Base-by-base conservation (phyloP, 2,797 vertebrate species). In the Siniperca undulata region DNA sequence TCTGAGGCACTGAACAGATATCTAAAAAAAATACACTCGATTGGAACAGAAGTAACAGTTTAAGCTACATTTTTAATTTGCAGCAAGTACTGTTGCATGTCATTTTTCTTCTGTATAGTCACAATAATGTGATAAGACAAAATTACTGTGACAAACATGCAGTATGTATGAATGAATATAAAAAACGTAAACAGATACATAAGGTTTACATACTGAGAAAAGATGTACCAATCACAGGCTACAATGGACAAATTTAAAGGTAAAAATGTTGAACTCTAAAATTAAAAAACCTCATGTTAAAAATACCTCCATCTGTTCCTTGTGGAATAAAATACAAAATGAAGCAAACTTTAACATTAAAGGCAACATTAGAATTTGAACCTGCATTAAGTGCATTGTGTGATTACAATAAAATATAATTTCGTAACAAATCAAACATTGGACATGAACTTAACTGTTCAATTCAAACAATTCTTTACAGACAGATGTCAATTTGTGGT, bases 131-230 rank as follows among this genome's bases (percentile, higher is more conserved):
- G 8, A 87, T 71, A 53, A 83, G 38, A 88, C 77, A 81, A 82
- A 76, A 74, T 42, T 10, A 80, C 70, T 72, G 79, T 77, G 84
- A 74, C 81, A 87, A 89, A 86, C 81, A 86, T 79, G 78, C 88
- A 91, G 78, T 89, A 93, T 81, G 87, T 81, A 80, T 86, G 86
- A 88, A 89, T 82, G 86, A 61, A 86, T 91, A 93, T 85, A 89
- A 86, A 91, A 91, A 93, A 89, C 72, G 88, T 93, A 92, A 93
- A 95, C 92, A 93, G 79, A 92, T 91, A 93, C 84, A 91, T 81
- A 90, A 44, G 75, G 87, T 88, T 93, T 91, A 92, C 80, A 93
- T 87, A 80, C 74, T 89, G 88, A 88, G 84, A 86, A 67, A 60
- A 83, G 62, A 92, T 93, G 92, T 93, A 95, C 90, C 93, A 93